Base-by-base conservation (phyloP, 2,113 vertebrate genomes). In the Thunnus thynnus region DNA sequence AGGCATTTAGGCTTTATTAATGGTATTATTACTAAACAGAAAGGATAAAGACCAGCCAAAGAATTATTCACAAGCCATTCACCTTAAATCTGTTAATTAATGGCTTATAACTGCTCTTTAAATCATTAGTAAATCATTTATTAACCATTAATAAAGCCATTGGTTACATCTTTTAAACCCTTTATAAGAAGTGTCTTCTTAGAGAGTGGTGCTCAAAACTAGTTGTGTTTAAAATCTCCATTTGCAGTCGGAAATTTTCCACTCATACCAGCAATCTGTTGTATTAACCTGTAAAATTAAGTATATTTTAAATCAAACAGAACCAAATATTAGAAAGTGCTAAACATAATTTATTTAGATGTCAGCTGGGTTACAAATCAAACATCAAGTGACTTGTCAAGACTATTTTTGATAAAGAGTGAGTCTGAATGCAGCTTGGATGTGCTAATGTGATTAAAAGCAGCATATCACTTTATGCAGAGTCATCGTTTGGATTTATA, bases 391-490 rank as follows among this genome's bases (percentile, higher is more conserved):
- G 20, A 61, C 32, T 69, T 3, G 36, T 41, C 9, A 9, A 46
- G 14, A 50, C 11, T 80, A 17, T 65, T 0, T 86, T 77, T 86
- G 47, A 67, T 48, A 56, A 27, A 58, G 14, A 20, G 18, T 1
- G 18, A 50, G 6, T 52, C 10, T 64, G 72, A 63, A 17, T 47
- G 12, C 51, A 57, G 52, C 54, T 25, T 36, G 14, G 17, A 27
- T 54, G 46, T 18, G 18, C 44, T 22, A 8, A 27, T 4, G 4
- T 54, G 3, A 22, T 36, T 18, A 61, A 62, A 55, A 7, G 22
- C 41, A 32, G n/a, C 20, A 55, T 3, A 18, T 50, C 41, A 63
- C 58, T 82, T 75, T 52, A 58, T 64, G 55, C 55, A 80, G 55
- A 70, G 47, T 50, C 70, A 51, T 6, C 4, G 12, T 54, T 64